Percentiles rank a stretch among this genome's conserved stretches.
These are phyloP conservation scores for Orthonychiurus folsomi DNA, from an alignment of 2,888 invertebrate species.

Conservation along the genomic window DNA sequence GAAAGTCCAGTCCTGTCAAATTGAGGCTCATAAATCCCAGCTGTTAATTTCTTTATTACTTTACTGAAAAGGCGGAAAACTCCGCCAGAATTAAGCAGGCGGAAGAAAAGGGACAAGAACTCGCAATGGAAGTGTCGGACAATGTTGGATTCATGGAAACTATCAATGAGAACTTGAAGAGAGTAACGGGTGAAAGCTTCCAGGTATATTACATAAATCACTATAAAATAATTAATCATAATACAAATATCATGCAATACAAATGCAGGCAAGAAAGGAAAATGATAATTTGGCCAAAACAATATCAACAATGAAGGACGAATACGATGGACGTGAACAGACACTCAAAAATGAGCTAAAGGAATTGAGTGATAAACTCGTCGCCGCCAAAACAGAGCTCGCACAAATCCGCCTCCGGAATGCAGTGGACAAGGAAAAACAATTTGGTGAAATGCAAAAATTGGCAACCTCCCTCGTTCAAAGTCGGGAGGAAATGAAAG, in stretches of 20 bases:
- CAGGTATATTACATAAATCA: slow-evolving; percentile 22
- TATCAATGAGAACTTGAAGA: slow-evolving; percentile 30
- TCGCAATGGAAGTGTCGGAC: slow-evolving; percentile 33
- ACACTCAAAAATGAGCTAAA: slow-evolving; percentile 20
- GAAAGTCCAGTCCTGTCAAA: not conserved
- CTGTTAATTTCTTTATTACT: slow-evolving; percentile 9
- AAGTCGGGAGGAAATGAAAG: slow-evolving; percentile 32
- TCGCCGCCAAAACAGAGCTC: slow-evolving; percentile 28
- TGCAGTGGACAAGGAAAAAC: slow-evolving; percentile 31
- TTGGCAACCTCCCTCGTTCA: slow-evolving; percentile 31
- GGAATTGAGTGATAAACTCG: slow-evolving; percentile 26
- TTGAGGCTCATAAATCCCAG: slow-evolving; percentile 11
- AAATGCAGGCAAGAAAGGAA: slow-evolving; percentile 26
- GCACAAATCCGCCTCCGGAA: slow-evolving; percentile 27
- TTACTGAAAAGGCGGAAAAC: slow-evolving; percentile 39
- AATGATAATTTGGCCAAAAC: slow-evolving; percentile 30
- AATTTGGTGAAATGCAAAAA: slow-evolving; percentile 36
- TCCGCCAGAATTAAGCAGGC: slow-evolving; percentile 32
- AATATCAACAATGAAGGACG: slow-evolving; percentile 27
- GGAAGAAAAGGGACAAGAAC: slow-evolving; percentile 33
- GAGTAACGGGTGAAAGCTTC: slow-evolving; percentile 32
- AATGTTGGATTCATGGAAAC: slow-evolving; percentile 38
- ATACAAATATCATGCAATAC: not conserved
- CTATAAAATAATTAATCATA: slow-evolving; percentile 8
- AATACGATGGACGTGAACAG: slow-evolving; percentile 30